Base-by-base conservation (phyloP, 2,888 invertebrate species). In the Nasonovia ribisnigri region DNA sequence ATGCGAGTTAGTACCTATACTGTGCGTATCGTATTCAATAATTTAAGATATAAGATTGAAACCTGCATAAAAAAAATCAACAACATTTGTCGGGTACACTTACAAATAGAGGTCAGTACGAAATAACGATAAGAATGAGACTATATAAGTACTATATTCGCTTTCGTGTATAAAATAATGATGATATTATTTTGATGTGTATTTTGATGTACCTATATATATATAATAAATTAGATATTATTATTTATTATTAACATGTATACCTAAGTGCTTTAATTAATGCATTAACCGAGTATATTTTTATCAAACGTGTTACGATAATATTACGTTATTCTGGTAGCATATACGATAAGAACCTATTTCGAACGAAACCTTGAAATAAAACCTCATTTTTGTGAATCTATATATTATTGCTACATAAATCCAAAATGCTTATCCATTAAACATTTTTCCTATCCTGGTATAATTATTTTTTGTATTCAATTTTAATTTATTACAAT, bases 121-220 rank as follows among this genome's bases (percentile, higher is more conserved):
- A 84, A 91, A 84, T 84, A 16, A 91, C 16, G 84, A 91, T 91
- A 91, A 91, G 54, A 84, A 84, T 13, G 54, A 84, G 54, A 84
- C 84, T 36, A 77, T 77, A 77, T 54, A 26, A 77, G 20, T 77
- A 43, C 57, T 16, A 43, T 60, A 57, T 89, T 89, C 43, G 29
- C 88, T 42, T 54, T 60, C 26, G 1, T 57, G 42, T 89, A 43
- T 43, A 60, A 29, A 29, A 88, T 36, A 77, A 36, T 77, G 36
- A 6, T 6, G 36, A 88, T 88, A 36, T 88, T 88, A 54, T 51
- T 24, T 10, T 42, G 5, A 43, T 86, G 29, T 48, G 36, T n/a
- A 43, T 43, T 4, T 84, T 43, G 26, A 24, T 43, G 11, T 46
- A 29, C 26, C 43, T 42, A 84, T 43, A 84, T 42, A 26, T 77